Percentiles rank a stretch among this genome's conserved stretches.
These are phyloP conservation scores for Phengaris arion DNA, from an alignment of 2,888 invertebrate genomes.

Conservation along the genomic window DNA sequence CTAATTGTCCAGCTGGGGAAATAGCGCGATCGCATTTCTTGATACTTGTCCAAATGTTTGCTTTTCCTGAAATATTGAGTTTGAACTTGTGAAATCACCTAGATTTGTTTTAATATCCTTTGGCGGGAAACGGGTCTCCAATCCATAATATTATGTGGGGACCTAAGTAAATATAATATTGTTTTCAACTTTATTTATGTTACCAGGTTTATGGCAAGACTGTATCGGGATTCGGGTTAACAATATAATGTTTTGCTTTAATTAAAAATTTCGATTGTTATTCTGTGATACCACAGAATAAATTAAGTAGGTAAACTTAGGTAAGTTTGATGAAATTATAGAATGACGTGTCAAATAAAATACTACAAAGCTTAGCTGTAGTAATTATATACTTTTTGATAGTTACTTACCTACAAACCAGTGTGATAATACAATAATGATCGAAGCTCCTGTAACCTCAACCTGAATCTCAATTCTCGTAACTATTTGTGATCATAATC, in stretches of 20 bases:
- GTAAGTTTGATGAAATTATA: too few species aligned
- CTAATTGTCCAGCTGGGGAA: not conserved
- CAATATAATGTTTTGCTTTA: not conserved
- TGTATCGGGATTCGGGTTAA: not conserved
- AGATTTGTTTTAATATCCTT: constrained; percentile 6
- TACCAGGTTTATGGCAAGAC: not conserved
- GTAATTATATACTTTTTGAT: too few species aligned
- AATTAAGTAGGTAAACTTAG: not conserved
- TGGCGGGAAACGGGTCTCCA: not conserved
- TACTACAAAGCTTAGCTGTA: too few species aligned
- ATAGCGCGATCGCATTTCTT: not conserved
- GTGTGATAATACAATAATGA: too few species aligned
- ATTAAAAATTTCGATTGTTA: constrained; percentile 1
- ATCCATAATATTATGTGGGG: not conserved
- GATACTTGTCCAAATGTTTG: not conserved
- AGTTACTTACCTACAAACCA: too few species aligned
- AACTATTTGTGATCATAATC: too few species aligned
- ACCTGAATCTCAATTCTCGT: too few species aligned
- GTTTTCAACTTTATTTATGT: constrained; percentile 16
- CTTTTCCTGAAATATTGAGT: not conserved
- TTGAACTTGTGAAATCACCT: not conserved
- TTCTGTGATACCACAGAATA: not conserved
- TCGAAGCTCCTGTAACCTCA: too few species aligned
- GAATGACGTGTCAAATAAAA: too few species aligned
- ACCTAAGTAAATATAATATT: constrained; percentile 16